Evolutionary conservation across 2,113 vertebrate species (phyloP), one percentile per base, ranked within the genome.

Genomic region (Xiphophorus couchianus): DNA sequence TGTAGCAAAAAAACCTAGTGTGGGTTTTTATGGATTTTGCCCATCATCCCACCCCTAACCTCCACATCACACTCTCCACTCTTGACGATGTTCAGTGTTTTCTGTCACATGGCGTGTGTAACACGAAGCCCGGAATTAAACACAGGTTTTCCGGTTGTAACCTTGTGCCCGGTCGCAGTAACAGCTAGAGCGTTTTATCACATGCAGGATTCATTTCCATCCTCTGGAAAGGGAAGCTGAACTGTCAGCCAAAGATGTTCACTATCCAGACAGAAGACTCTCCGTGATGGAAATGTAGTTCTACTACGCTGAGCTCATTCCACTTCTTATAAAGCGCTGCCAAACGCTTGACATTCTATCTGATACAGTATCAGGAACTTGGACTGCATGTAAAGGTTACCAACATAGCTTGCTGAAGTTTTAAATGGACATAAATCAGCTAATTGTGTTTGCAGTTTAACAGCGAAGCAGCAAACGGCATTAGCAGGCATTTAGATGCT

Each of bases 201-300:
- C 84, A 78, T 58, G 76, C 84, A 75, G 83, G 90, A 42, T 88
- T 91, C 44, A 71, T 82, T 87, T 91, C 83, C 85, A 87, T 25
- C 78, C 65, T 58, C 13, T 80, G 82, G 71, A 87, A 80, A 69
- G 74, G 78, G 62, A 64, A 76, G 13, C 66, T 17, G 35, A 3
- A 39, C 19, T 62, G 58, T 76, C 17, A 67, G 80, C 82, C 85
- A 87, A 70, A 81, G 69, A 66, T 69, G 62, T 51, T 66, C 28
- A 58, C 76, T 67, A 71, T 84, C 62, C 76, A 85, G 82, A 85
- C 85, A 76, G 82, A 68, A 15, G 14, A 67, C 28, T 62, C 42
- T 67, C 28, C 1, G 72, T 75, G 78, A 81, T 84, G 76, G 82
- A 89, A 86, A 89, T 31, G 37, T 60, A 88, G 85, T 79, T 74